A percentile compares a stretch with the other conserved stretches of the same genome.
Evolutionary conservation across 2,888 invertebrate species (phyloP).

Genomic region (Agrotis ipsilon): DNA sequence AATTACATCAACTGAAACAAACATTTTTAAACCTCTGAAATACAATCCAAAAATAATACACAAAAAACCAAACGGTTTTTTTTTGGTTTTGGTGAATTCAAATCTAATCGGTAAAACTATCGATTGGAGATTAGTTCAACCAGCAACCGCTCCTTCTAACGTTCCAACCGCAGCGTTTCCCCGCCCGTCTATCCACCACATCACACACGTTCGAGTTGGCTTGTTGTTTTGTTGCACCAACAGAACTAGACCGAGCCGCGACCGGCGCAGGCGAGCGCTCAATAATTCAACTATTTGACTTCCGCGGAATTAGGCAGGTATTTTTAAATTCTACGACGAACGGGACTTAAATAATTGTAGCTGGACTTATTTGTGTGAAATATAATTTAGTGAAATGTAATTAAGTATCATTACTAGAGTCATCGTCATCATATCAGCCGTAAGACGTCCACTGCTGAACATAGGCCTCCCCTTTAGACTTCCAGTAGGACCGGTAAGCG

Average conservation of each 20-base stretch:
- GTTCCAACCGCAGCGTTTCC: conserved; percentile 21
- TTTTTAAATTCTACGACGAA: conserved; percentile 6
- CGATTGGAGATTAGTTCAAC: neutral
- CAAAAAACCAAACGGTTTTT: neutral
- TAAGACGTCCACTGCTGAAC: no score
- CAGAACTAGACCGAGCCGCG: neutral
- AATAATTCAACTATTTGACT: conserved; percentile 35
- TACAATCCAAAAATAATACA: no score
- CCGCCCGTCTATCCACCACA: conserved; percentile 1
- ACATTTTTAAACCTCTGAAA: no score
- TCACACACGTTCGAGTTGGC: conserved; percentile 26
- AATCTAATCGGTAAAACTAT: no score
- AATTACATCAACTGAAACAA: no score
- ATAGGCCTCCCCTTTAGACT: no score
- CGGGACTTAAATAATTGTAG: neutral
- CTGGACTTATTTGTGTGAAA: no score
- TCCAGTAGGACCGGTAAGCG: no score
- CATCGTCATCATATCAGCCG: no score
- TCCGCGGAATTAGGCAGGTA: neutral
- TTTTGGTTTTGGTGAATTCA: no score
- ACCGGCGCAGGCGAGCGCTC: conserved; percentile 9
- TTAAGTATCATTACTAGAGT: no score
- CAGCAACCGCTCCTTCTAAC: neutral
- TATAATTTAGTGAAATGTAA: no score
- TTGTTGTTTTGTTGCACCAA: conserved; percentile 44